Conservation (phyloP, 2,888 invertebrate genomes). For the Timandra comae region DNA sequence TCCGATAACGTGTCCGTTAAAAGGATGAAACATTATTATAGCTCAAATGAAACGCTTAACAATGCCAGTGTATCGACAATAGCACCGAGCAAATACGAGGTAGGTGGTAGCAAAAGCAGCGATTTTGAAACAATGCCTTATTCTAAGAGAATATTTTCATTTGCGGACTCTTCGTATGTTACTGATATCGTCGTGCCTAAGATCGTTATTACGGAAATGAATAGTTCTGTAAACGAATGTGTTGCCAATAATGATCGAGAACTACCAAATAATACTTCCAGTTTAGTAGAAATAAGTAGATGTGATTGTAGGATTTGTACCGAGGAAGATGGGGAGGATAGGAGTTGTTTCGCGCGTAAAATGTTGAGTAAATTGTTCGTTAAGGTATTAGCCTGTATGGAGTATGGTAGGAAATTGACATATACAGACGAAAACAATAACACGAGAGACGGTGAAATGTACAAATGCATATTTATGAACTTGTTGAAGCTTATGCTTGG, state of each 20-base stretch:
- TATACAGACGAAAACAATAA: constrained; percentile 61
- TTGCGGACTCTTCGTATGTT: constrained; percentile 13
- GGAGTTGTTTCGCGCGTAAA: constrained; percentile 39
- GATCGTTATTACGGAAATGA: constrained; percentile 30
- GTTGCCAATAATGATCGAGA: constrained; percentile 39
- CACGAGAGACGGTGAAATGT: constrained; percentile 55
- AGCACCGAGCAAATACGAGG: too few species aligned
- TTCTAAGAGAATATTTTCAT: constrained; percentile 24
- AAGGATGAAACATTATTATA: constrained; percentile 19
- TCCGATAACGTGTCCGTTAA: constrained; percentile 38
- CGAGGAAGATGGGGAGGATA: constrained; percentile 32
- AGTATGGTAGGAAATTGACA: constrained; percentile 43
- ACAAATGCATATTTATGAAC: constrained; percentile 53
- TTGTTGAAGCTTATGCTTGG: constrained; percentile 63
- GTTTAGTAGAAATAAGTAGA: constrained; percentile 46
- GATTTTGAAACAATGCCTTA: too few species aligned
- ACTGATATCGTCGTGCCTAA: constrained; percentile 26
- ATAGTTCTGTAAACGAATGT: constrained; percentile 21
- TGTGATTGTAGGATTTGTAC: constrained; percentile 68
- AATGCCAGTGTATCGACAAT: constrained; percentile 1
- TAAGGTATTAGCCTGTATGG: constrained; percentile 41
- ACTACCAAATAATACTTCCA: constrained; percentile 39
- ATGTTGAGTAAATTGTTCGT: constrained; percentile 46
- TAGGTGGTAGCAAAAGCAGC: too few species aligned
- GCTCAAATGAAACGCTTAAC: constrained; percentile 15